Conservation (phyloP, 2,113 vertebrate genomes). For the Aplodontia rufa region DNA sequence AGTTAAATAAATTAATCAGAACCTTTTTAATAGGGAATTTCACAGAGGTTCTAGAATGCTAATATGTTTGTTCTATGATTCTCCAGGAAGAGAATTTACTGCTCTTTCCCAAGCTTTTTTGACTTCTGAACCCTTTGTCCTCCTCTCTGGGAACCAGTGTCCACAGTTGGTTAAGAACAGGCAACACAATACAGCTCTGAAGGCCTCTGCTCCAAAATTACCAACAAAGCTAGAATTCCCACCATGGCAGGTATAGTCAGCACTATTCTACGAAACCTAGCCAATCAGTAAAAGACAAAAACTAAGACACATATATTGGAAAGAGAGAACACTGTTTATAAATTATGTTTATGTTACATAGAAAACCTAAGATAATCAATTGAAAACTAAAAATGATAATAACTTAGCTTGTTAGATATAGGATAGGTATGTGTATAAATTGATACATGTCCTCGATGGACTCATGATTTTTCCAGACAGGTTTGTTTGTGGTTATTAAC, state of each 20-base stretch:
- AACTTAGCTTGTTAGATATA: not conserved
- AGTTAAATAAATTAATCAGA: constrained; percentile 31
- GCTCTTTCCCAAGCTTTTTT: not conserved
- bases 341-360: not conserved
- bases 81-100: not conserved
- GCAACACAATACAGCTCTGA: not conserved
- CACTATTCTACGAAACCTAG: not conserved
- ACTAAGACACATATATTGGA: not conserved
- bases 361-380: constrained; percentile 41
- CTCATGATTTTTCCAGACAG: not conserved
- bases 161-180: not conserved
- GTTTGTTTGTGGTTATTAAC: not conserved
- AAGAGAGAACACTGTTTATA: not conserved
- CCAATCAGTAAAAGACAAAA: not conserved
- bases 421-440: not conserved
- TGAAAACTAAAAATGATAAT: not conserved
- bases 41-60: not conserved
- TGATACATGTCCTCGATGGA: not conserved
- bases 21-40: not conserved
- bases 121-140: not conserved
- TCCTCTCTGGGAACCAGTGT: not conserved
- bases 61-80: not conserved
- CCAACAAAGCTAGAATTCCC: not conserved
- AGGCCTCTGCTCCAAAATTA: not conserved
- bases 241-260: not conserved